phyloP scores from a whole-genome alignment of 2,888 invertebrate genomes.

The Panorpa germanica region DNA sequence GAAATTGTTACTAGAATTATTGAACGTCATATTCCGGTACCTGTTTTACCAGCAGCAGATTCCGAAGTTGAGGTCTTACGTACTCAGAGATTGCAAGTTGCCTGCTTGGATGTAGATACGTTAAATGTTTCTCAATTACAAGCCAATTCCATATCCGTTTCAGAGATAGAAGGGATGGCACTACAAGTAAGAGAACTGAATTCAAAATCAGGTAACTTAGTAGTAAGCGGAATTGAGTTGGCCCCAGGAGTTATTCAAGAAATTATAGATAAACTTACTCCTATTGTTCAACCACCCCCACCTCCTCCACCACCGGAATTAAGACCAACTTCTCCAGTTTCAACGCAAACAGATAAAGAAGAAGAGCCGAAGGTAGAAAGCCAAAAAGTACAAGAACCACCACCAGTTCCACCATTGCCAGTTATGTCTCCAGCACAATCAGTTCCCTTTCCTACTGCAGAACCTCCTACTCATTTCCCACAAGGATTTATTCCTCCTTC shows the following conservation, averaged over 20 bases:
- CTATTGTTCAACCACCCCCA: conserved; percentile 15
- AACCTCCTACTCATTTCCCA: conserved; percentile 7
- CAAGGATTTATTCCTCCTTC: conserved; percentile 20
- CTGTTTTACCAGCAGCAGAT: conserved; percentile 12
- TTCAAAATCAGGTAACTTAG: conserved; percentile 46
- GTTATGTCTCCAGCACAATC: conserved; percentile 27
- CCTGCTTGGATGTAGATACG: conserved; percentile 60
- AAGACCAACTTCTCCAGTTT: conserved; percentile 6
- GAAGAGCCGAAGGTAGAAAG: conserved; percentile 9
- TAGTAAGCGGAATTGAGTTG: conserved; percentile 45
- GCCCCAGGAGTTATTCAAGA: conserved; percentile 48
- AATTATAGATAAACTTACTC: conserved; percentile 28
- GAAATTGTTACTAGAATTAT: conserved; percentile 15
- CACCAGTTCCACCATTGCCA: conserved; percentile 29
- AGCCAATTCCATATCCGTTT: conserved; percentile 61
- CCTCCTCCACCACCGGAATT: conserved; percentile 11
- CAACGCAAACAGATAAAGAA: conserved; percentile 9
- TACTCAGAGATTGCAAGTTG: conserved; percentile 47
- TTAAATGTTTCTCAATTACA: conserved; percentile 60
- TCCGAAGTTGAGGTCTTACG: conserved; percentile 22
- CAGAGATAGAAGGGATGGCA: conserved; percentile 59
- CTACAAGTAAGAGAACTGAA: conserved; percentile 53
- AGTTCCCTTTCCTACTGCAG: conserved; percentile 20
- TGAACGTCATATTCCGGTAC: conserved; percentile 16
- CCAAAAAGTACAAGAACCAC: conserved; percentile 19